Conservation (phyloP, 2,888 invertebrate genomes). For the Yponomeuta evonymella region DNA sequence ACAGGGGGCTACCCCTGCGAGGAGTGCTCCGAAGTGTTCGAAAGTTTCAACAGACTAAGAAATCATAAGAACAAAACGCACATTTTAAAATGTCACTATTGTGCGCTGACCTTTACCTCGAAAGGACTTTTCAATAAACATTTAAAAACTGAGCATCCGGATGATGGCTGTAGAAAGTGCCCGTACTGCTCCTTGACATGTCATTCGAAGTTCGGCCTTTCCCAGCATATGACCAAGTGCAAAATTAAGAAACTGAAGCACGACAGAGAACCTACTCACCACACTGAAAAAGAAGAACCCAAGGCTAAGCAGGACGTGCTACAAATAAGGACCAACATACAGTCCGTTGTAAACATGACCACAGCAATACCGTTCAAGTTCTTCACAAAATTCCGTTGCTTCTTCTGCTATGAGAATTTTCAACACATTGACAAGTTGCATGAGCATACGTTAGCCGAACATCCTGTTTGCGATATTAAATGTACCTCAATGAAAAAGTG, state of each 20-base stretch:
- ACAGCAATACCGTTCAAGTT: constrained; percentile 62
- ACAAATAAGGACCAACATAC: constrained; percentile 58
- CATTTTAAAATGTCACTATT: constrained; percentile 47
- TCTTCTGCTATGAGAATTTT: constrained; percentile 57
- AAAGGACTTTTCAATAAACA: constrained; percentile 46
- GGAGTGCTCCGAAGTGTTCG: constrained; percentile 42
- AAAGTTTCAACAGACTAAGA: constrained; percentile 32
- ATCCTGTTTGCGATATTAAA: constrained; percentile 54
- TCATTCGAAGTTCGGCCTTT: constrained; percentile 45
- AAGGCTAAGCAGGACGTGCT: constrained; percentile 39
- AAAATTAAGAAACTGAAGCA: constrained; percentile 34
- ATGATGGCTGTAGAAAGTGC: constrained; percentile 44
- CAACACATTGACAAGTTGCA: constrained; percentile 55
- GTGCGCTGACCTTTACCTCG: constrained; percentile 42
- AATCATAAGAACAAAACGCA: constrained; percentile 48
- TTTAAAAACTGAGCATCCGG: constrained; percentile 43
- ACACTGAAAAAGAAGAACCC: constrained; percentile 21
- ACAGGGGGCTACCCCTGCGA: constrained; percentile 50
- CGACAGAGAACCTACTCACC: background rate
- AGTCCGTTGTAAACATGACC: constrained; percentile 60
- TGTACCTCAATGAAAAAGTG: constrained; percentile 55
- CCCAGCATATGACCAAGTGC: constrained; percentile 50
- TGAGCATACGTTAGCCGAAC: constrained; percentile 46
- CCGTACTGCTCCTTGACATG: constrained; percentile 49
- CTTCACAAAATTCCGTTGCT: constrained; percentile 56